phyloP scores from a whole-genome alignment of 2,797 vertebrate genomes.

The Gadopsis marmoratus region DNA sequence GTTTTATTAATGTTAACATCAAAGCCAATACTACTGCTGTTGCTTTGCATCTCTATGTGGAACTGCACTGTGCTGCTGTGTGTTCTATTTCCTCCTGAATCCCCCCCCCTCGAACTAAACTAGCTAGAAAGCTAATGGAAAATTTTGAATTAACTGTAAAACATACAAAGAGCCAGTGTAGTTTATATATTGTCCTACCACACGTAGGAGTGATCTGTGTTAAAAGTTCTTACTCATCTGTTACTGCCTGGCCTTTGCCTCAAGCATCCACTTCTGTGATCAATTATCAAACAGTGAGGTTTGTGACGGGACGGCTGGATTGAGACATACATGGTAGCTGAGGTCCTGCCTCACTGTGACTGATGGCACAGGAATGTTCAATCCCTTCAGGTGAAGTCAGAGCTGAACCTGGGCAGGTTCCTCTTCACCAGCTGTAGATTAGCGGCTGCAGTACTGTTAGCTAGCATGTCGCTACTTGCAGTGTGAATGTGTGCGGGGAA shows the following conservation, averaged over 20 bases:
- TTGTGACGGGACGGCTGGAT: conserved; percentile 35
- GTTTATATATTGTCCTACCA: background rate
- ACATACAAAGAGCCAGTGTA: too few species aligned
- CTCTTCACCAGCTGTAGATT: conserved; percentile 34
- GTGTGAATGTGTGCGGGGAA: background rate
- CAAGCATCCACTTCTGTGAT: conserved; percentile 32
- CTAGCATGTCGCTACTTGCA: conserved; percentile 50
- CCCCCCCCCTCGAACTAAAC: too few species aligned
- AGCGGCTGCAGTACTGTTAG: background rate
- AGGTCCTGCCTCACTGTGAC: conserved; percentile 44
- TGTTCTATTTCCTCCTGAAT: too few species aligned
- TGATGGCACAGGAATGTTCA: conserved; percentile 64
- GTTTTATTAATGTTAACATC: too few species aligned
- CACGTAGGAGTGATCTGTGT: conserved; percentile 3
- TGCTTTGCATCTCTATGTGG: too few species aligned
- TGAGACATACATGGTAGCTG: conserved; percentile 52
- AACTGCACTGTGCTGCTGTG: too few species aligned
- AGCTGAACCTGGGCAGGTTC: conserved; percentile 24
- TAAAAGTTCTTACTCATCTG: conserved; percentile 31
- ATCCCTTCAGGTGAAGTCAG: conserved; percentile 59
- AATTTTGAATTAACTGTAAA: too few species aligned
- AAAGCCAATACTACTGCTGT: too few species aligned
- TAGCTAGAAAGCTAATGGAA: too few species aligned
- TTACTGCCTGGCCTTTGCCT: conserved; percentile 29
- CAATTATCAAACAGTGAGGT: conserved; percentile 1